A percentile compares a stretch with the other conserved stretches of the same genome.
phyloP scores from a whole-genome alignment of 2,113 vertebrate species.

The Myiozetetes cayanensis region DNA sequence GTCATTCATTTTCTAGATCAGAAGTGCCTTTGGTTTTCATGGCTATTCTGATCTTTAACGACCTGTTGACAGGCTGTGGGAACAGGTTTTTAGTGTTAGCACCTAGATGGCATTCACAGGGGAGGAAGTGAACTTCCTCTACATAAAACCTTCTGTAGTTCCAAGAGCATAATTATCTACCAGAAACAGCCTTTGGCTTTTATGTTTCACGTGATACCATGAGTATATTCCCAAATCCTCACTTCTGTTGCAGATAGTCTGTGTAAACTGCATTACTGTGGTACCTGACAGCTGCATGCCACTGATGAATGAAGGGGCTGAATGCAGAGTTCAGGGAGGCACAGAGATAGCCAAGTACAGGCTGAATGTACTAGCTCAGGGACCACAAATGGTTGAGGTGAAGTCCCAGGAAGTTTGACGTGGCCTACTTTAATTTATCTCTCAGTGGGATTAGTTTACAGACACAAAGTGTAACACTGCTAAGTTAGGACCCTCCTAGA shows the following conservation, averaged over 20 bases:
- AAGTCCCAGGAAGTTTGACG: neutral
- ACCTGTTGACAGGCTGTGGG: neutral
- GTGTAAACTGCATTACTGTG: neutral
- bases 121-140: neutral
- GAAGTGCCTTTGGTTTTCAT: neutral
- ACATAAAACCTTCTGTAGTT: neutral
- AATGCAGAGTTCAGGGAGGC: neutral
- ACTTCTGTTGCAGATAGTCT: neutral
- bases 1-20: neutral
- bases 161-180: neutral
- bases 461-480: neutral
- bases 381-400: neutral
- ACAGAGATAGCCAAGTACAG: neutral
- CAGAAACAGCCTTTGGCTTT: neutral
- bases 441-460: neutral
- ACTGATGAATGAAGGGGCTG: neutral
- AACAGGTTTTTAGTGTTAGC: neutral
- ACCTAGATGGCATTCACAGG: neutral
- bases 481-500: neutral
- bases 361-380: neutral
- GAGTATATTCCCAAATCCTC: neutral
- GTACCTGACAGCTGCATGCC: neutral
- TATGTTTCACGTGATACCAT: neutral
- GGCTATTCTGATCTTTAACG: neutral
- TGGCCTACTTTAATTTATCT: neutral